Conservation (phyloP, 1,140 invertebrate genomes). For the Hycleus phaleratus region DNA sequence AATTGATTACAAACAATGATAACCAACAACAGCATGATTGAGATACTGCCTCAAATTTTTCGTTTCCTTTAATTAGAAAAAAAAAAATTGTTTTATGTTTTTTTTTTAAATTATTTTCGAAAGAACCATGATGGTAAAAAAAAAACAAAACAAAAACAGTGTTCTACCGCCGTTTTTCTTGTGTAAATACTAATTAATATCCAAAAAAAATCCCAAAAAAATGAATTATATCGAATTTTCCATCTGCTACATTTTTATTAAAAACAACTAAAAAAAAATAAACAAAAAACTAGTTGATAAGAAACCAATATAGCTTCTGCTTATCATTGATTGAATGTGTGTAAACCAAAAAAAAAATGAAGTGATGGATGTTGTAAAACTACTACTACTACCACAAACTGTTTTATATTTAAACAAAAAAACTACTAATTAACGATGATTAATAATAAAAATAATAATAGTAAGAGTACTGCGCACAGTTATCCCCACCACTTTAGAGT, state of each 20-base stretch:
- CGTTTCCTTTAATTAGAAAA: no score
- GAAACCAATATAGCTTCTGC: conserved; percentile 19
- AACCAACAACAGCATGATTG: not conserved
- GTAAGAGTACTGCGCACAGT: no score
- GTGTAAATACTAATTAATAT: no score
- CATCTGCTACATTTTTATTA: not conserved
- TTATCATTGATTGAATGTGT: conserved; percentile 16
- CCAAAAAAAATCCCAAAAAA: not conserved
- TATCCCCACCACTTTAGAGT: not conserved
- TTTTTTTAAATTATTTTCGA: no score
- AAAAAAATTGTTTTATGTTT: not conserved
- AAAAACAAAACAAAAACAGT: no score
- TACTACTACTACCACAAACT: no score
- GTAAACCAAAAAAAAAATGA: not conserved
- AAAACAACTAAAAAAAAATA: no score
- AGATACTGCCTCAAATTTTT: conserved; percentile 25
- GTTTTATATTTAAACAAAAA: no score
- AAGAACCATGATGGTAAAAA: not conserved
- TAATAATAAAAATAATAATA: no score
- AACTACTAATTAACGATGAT: no score
- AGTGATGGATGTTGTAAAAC: not conserved
- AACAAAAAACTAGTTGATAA: not conserved
- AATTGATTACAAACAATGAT: no score
- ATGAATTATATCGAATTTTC: conserved; percentile 6
- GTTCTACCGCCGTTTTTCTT: no score